Base-by-base conservation (phyloP, 2,113 vertebrate species). In the Poeciliopsis occidentalis region DNA sequence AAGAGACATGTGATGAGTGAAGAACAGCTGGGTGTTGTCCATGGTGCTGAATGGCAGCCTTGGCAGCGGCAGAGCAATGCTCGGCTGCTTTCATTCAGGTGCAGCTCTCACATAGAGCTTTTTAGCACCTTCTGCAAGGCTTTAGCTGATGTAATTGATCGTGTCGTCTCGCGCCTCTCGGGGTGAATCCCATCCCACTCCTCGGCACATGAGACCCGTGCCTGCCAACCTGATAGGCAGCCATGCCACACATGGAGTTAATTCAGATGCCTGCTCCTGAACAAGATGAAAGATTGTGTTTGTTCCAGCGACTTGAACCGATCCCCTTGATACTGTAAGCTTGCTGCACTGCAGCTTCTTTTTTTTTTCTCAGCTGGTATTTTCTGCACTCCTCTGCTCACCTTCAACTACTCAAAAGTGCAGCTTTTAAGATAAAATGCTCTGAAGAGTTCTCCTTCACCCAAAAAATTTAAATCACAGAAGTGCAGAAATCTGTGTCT, bases 91-190 rank as follows among this genome's bases (percentile, higher is more conserved):
- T 85, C 6, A 67, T 82, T 47, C 81, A 83, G 77, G 74, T 81
- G 70, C 47, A 1, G 57, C 51, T 2, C 66, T 67, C 67, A 73
- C 75, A 83, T 84, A 62, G 39, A 29, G 41, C 64, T 29, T 78
- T 80, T 79, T 76, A 81, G 62, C 81, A 39, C 74, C 73, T 74
- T 78, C 34, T 80, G 44, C 61, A 26, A 73, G 77, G 41, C 62
- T 75, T 84, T 78, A 60, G 79, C 67, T 89, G 83, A 84, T 85
- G 83, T 85, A 89, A 89, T 85, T 86, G 81, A 87, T 87, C 64
- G 31, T 88, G 89, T 89, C 84, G 73, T 85, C 30, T 86, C 69
- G 64, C 71, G 70, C 57, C 81, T 84, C 79, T 76, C 39, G 24
- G 79, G 75, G 64, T n/a, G 60, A 87, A 78, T 76, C 74, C 60